Evolutionary conservation across 1,140 invertebrate species (phyloP), one percentile per base, ranked within the genome.

Genomic region (Platyscapa corneri): DNA sequence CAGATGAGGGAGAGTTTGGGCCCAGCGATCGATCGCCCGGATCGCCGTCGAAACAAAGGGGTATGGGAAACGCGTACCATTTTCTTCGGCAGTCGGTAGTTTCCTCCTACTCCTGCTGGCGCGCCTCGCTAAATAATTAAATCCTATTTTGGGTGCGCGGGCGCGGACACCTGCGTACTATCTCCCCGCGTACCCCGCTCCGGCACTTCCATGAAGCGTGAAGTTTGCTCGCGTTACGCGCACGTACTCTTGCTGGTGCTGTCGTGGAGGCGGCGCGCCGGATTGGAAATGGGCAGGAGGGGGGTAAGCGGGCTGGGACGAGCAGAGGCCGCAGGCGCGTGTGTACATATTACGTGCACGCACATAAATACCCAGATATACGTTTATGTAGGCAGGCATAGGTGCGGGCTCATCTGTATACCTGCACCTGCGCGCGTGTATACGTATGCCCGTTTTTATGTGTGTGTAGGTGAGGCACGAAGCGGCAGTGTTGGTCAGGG

Each of bases 401-500:
- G 5, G 34, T 18, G 30, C 67, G 37, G 0, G 37, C 30, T 18
- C 34, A n/a, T 16, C 5, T 6, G 23, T 18, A 5, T 3, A 7
- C 37, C 64, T 6, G 6, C 6, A 3, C 23, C 27, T 64, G 60
- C 8, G 30, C 0, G 64, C 12, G 10, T 32, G 32, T 10, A 30
- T 67, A 18, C 30, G 37, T 10, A 20, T 39, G 70, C 27, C 23
- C 20, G 46, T 49, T n/a, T n/a, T n/a, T n/a, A n/a, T n/a, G n/a
- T n/a, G n/a, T n/a, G n/a, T n/a, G n/a, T n/a, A 39, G 46, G 42
- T 49, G 79, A 70, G 32, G 37, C 30, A 65, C 37, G 30, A 42
- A 72, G 80, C 30, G 80, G 64, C 39, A 84, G 86, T 88, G 83
- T 89, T 90, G 89, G 89, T 89, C 89, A 89, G 89, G 88, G 86